Evolutionary conservation across 1,140 invertebrate species (phyloP), one percentile per base, ranked within the genome.

Genomic region (Drosophila obscura): DNA sequence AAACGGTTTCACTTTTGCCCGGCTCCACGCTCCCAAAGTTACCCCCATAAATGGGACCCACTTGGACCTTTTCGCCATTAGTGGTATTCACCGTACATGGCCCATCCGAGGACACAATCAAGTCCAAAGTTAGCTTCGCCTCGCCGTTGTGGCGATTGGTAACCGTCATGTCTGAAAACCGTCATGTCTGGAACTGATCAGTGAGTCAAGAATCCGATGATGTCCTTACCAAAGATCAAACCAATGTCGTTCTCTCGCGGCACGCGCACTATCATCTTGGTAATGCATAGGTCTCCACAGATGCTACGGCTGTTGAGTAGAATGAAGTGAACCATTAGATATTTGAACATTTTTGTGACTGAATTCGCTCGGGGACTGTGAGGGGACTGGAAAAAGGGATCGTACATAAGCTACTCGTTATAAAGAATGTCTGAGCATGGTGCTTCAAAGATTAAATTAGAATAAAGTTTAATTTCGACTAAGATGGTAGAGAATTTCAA

Each of bases 171-270:
- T 91, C 89, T 91, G 19, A 0, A 9, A n/a, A n/a, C n/a, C n/a
- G n/a, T n/a, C n/a, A n/a, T n/a, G n/a, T 0, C 13, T n/a, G 45
- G 13, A 8, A 7, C 0, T 24, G 11, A n/a, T 15, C 2, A 31
- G 2, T 22, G 0, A 26, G 15, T 8, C 2, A 24, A 4, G 0
- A n/a, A 8, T 31, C 1, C 19, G 1, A 1, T 1, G 4, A 4
- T 2, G 5, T 13, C 4, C 65, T 77, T 53, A 91, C 89, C 89
- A 9, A 91, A 91, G 41, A 91, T 74, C 11, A 91, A 43, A 5
- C 89, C 89, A 48, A 91, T 87, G 52, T 91, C 89, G 8, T 74
- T 62, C 0, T 71, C 75, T 0, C 48, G 77, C 0, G 89, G 89
- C 52, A 77, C 60, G 0, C 89, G 79, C 26, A 91, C 80, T 31